Evolutionary conservation across 1,140 invertebrate genomes (phyloP).

Genomic region (Grapholita molesta): DNA sequence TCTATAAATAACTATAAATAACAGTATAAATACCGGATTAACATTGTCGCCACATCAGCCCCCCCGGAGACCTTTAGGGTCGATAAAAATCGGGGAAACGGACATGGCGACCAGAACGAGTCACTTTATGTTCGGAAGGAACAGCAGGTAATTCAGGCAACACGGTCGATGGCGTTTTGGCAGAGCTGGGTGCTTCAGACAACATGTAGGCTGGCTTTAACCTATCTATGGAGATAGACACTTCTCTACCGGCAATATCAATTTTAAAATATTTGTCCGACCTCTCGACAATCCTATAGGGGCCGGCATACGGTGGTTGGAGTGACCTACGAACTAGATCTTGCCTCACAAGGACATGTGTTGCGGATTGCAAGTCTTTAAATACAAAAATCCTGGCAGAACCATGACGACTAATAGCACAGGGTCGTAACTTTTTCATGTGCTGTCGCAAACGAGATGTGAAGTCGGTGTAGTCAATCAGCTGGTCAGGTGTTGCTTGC

Average conservation of each 20-base stretch:
- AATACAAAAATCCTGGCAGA: background rate
- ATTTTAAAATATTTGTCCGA: conserved; percentile 28
- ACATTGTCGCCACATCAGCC: too few species aligned
- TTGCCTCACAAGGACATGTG: conserved; percentile 34
- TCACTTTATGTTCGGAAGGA: too few species aligned
- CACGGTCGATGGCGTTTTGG: too few species aligned
- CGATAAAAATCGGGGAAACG: too few species aligned
- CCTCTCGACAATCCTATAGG: conserved; percentile 67
- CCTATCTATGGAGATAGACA: conserved; percentile 27
- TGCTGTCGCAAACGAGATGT: background rate
- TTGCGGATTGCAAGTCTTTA: background rate
- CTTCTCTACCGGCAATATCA: background rate
- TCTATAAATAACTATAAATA: too few species aligned
- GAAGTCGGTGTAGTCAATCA: background rate
- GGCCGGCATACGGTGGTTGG: conserved; percentile 70
- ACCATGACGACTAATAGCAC: background rate
- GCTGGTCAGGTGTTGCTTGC: too few species aligned
- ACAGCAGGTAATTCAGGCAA: too few species aligned
- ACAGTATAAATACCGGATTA: too few species aligned
- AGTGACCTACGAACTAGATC: conserved; percentile 64
- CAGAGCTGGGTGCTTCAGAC: too few species aligned
- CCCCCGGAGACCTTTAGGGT: too few species aligned
- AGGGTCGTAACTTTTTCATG: background rate
- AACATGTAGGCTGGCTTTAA: conserved; percentile 48
- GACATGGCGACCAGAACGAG: too few species aligned